Base-by-base conservation (phyloP, 2,113 vertebrate species). In the Opisthocomus hoazin region DNA sequence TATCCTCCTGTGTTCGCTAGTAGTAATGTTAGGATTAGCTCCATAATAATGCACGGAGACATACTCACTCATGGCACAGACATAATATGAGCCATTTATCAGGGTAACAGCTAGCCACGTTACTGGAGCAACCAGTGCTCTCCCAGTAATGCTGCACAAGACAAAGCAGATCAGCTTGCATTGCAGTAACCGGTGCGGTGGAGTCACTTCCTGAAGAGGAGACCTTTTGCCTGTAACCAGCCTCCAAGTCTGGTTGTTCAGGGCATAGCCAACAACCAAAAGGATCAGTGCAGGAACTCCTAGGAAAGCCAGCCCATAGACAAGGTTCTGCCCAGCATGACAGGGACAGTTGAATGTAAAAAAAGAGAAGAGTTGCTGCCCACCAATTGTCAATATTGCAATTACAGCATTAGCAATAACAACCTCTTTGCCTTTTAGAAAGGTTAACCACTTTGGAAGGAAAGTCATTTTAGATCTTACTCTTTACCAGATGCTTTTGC, bases 321-420 rank as follows among this genome's bases (percentile, higher is more conserved):
- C 97, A 76, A 98, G 95, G 27, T 98, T 98, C 63, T 97, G 96
- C 22, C 97, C 97, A 36, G 87, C 90, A 3, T 98, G 98, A 69
- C 98, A 98, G 16, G 98, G 98, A 86, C 98, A 98, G 29, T 66
- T 98, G 84, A 98, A 98, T 0, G 97, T 97, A 53, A 97, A 97
- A 53, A 97, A 97, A 24, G 98, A 98, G 65, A 98, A 98, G 5
- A 98, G 95, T 1, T 98, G 98, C 78, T 98, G 98, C 37, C 98
- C 97, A 0, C 96, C 94, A 36, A 98, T 89, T 12, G 98, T 98
- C 70, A 97, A 29, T 43, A 96, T 92, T 9, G 97, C 97, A 73
- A 98, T 98, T 82, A 98, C 10, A 54, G 96, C 94, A 91, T 98
- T 98, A 78, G 97, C 96, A 60, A 97, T 34, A 24, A 95, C 74